Evolutionary conservation across 2,888 invertebrate species (phyloP), one percentile per base, ranked within the genome.

Genomic region (Leistus spinibarbis): DNA sequence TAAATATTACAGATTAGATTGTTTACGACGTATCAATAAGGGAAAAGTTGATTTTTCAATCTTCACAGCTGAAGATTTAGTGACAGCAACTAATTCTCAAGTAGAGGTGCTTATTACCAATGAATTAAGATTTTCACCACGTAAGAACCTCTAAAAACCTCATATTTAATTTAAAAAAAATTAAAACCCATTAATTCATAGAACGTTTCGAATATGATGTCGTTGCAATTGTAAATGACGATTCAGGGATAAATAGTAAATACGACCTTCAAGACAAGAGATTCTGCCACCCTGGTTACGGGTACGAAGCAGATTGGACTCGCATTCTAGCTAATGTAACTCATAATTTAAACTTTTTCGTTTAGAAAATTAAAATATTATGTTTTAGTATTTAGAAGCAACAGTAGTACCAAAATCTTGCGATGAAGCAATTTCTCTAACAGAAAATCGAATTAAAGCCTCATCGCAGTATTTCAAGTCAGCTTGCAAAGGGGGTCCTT

Each of bases 401-500:
- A 86, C 91, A 5, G 87, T 93, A 54, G 90, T 96, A n/a, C 87
- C 90, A 2, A 89, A 90, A 75, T 88, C 89, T 0, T 96, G 96
- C 80, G 91, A 94, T 80, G 88, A 91, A 0, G 88, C 86, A 0
- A 83, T 92, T 54, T 91, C 93, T 0, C 83, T 93, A n/a, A 88
- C 90, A 0, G 95, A 95, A 84, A 94, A 96, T 82, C 89, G 92
- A 54, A 88, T 97, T 17, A 90, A 90, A 76, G 89, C 93, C 0
- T 88, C 94, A 0, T 90, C 94, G 0, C 86, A 88, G 64, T 95
- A 90, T 86, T 97, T 97, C 85, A 89, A 89, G 2, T 86, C 89
- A 17, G 93, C 95, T 23, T 98, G 97, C 83, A 94, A 95, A 78
- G 93, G 97, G 0, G 97, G 97, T 0, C 89, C 91, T 0, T 96